Conservation (phyloP, 2,797 vertebrate species). For the Periophthalmus magnuspinnatus region DNA sequence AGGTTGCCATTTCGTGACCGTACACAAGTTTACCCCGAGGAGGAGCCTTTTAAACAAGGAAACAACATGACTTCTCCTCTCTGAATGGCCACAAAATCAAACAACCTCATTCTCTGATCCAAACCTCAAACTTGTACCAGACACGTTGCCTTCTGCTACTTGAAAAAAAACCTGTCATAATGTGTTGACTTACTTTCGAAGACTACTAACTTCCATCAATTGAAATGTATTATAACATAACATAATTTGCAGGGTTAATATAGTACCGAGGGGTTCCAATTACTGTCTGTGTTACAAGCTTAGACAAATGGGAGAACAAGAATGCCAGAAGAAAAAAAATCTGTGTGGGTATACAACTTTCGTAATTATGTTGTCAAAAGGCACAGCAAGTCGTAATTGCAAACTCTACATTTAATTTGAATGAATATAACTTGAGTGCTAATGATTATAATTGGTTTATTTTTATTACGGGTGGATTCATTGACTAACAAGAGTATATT, state of each 20-base stretch:
- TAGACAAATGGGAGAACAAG: no score
- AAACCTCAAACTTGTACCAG: conserved; percentile 43
- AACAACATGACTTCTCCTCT: conserved; percentile 70
- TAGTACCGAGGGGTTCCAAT: no score
- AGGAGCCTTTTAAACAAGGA: conserved; percentile 68
- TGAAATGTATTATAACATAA: background rate
- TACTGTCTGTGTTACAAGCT: no score
- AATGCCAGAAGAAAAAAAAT: no score
- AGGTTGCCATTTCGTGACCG: conserved; percentile 72
- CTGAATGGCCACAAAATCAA: conserved; percentile 66
- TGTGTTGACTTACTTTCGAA: conserved; percentile 6
- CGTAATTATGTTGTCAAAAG: no score
- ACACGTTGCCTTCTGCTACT: conserved; percentile 16
- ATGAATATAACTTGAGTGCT: no score
- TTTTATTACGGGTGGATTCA: no score
- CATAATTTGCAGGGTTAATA: background rate
- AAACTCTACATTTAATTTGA: no score
- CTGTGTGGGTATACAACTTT: no score
- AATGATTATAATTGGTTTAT: no score
- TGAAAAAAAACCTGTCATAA: background rate
- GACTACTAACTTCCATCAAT: background rate
- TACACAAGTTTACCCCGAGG: conserved; percentile 69
- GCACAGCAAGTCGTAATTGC: no score
- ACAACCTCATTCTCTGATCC: conserved; percentile 54
- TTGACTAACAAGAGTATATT: no score